Base-by-base conservation (phyloP, 2,113 vertebrate species). In the Pimephales promelas region DNA sequence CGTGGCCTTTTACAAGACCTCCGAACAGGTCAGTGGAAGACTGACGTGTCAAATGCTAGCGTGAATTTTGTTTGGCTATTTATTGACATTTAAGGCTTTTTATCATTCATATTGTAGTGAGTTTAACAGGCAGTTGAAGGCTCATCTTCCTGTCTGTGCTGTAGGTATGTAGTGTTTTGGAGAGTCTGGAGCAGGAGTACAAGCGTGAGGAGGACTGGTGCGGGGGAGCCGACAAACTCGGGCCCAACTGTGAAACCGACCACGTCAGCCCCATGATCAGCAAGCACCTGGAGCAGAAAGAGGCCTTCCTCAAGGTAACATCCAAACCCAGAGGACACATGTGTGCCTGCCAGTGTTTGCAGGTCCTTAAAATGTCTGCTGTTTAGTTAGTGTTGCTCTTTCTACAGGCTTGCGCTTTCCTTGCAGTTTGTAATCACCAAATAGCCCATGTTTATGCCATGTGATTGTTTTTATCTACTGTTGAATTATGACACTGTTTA, bases 151-250 rank as follows among this genome's bases (percentile, higher is more conserved):
- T 20, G 8, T 56, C 47, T 70, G 22, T 34, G 16, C 24, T 16
- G 0, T 85, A 99, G 98, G 98, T 99, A 9, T 99, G 98, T 90
- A 99, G 97, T 2, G 98, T 99, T 31, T 90, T 99, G 68, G 98
- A 99, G 90, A 99, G 98, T 91, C 92, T 99, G 88, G 98, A 99
- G 85, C 98, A 99, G 89, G 98, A 99, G 86, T 99, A 99, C 72
- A 99, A 99, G 88, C 90, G 98, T 76, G 98, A 99, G 81, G 98
- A 99, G 92, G 98, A 99, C 91, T 99, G 98, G 98, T 99, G 98
- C 59, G 98, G 98, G 0, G 98, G 98, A 75, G 96, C 96, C 0
- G 98, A 99, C 92, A 99, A 99, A 84, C 94, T 99, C 81, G 98
- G 98, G 72, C 98, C 98, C 83, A 99, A 98, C 87, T 99, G 97